These are phyloP conservation scores for Polylopha cassiicola DNA, from an alignment of 2,888 invertebrate genomes.

Conservation along the genomic window DNA sequence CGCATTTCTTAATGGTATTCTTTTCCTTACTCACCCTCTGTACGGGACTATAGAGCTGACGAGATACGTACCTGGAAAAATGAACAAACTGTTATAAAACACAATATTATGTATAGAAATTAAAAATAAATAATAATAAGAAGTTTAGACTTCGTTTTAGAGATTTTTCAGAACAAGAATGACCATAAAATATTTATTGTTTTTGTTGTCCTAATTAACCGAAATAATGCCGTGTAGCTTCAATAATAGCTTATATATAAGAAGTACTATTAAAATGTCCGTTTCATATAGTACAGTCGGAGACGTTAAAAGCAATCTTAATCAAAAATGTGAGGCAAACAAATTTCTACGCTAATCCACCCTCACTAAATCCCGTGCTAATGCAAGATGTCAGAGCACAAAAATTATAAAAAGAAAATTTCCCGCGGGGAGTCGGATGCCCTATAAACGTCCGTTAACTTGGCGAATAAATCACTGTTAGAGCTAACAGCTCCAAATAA, in stretches of 20 bases:
- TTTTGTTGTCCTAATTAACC: too few relatives aligned
- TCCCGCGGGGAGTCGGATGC: constrained; percentile 47
- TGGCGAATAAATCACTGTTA: constrained; percentile 66
- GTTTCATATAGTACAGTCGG: neutral
- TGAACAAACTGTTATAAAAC: constrained; percentile 3
- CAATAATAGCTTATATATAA: too few relatives aligned
- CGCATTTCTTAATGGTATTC: constrained; percentile 1
- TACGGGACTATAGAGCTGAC: neutral
- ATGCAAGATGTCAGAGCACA: constrained; percentile 45
- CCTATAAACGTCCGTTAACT: constrained; percentile 61
- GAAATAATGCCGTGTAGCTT: too few relatives aligned
- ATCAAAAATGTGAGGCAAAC: constrained; percentile 12
- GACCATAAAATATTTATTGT: too few relatives aligned
- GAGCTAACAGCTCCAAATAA: constrained; percentile 68
- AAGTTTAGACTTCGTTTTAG: too few relatives aligned
- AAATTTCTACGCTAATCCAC: constrained; percentile 15
- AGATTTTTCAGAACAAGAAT: too few relatives aligned
- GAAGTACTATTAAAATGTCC: too few relatives aligned
- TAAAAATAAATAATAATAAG: too few relatives aligned
- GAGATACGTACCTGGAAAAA: constrained; percentile 18
- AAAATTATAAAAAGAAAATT: constrained; percentile 61
- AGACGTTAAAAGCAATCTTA: constrained; percentile 1
- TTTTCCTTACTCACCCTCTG: constrained; percentile 13
- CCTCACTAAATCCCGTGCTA: constrained; percentile 33
- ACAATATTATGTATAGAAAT: neutral